These are phyloP conservation scores for Parnassius smintheus DNA, from an alignment of 2,888 invertebrate genomes.

Conservation along the genomic window DNA sequence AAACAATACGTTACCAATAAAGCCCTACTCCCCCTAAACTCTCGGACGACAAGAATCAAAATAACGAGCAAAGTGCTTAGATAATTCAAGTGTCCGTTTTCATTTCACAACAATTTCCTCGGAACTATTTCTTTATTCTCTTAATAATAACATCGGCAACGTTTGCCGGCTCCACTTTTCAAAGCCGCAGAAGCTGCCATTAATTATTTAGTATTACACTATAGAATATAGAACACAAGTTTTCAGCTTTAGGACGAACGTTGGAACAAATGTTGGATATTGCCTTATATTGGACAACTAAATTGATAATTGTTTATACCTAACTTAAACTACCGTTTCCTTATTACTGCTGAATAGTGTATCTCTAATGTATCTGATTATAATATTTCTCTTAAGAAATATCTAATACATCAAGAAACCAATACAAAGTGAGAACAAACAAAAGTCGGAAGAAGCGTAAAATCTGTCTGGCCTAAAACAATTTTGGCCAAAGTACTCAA, in stretches of 20 bases:
- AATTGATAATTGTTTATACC: constrained; percentile 1
- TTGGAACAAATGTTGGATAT: constrained; percentile 22
- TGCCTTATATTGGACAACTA: constrained; percentile 8
- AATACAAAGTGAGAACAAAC: no score
- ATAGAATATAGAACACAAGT: constrained; percentile 19
- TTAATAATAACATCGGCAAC: constrained; percentile 26
- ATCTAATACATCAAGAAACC: no score
- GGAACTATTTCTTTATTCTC: constrained; percentile 30
- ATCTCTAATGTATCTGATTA: no score
- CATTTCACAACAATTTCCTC: constrained; percentile 28
- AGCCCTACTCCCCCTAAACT: constrained; percentile 12
- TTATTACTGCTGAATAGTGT: no score
- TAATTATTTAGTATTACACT: constrained; percentile 42
- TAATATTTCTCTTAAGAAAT: no score
- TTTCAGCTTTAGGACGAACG: constrained; percentile 31
- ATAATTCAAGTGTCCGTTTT: constrained; percentile 21
- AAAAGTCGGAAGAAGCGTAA: no score
- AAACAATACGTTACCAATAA: constrained; percentile 12
- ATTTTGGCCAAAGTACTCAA: no score
- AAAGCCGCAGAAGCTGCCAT: constrained; percentile 38
- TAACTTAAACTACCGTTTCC: no score
- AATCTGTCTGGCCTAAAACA: no score
- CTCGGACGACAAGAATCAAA: constrained; percentile 10
- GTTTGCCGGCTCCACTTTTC: constrained; percentile 28
- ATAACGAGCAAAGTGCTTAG: constrained; percentile 19